phyloP scores from a whole-genome alignment of 2,888 invertebrate genomes.

The Meloe dianella region DNA sequence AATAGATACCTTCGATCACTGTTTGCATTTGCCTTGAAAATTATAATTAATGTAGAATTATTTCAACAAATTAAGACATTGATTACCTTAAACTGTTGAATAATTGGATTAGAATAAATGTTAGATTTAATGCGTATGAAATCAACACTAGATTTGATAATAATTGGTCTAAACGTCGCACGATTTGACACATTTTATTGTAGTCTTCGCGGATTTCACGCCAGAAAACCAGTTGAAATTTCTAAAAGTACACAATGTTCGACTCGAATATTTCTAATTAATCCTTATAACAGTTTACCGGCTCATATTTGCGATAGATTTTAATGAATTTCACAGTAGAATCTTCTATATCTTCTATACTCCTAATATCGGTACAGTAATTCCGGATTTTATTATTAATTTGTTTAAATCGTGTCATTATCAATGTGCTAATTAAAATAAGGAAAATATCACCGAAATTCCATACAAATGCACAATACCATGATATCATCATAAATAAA shows the following conservation, averaged over 20 bases:
- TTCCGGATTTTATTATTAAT: conserved; percentile 25
- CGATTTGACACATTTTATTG: conserved; percentile 34
- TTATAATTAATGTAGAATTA: not conserved
- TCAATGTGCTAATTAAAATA: conserved; percentile 70
- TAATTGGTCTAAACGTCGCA: conserved; percentile 35
- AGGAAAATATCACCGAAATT: conserved; percentile 75
- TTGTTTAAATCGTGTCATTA: conserved; percentile 68
- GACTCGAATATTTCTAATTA: not conserved
- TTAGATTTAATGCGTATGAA: conserved; percentile 42
- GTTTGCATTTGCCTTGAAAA: conserved; percentile 35
- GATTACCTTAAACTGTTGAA: conserved; percentile 55
- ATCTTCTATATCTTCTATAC: not conserved
- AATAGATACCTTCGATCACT: conserved; percentile 64
- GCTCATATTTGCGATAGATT: conserved; percentile 12
- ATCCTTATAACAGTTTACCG: not conserved
- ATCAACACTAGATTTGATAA: conserved; percentile 39
- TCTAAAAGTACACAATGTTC: conserved; percentile 50
- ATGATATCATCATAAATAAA: conserved; percentile 28
- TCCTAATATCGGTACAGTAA: conserved; percentile 8
- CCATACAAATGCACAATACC: conserved; percentile 63
- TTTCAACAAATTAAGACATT: too few relatives aligned
- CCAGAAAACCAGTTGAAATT: conserved; percentile 57
- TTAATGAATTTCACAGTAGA: conserved; percentile 15
- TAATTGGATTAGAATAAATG: conserved; percentile 44
- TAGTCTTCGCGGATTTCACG: conserved; percentile 43